Evolutionary conservation across 1,140 invertebrate genomes (phyloP), one percentile per base, ranked within the genome.

Genomic region (Octopus bimaculoides): DNA sequence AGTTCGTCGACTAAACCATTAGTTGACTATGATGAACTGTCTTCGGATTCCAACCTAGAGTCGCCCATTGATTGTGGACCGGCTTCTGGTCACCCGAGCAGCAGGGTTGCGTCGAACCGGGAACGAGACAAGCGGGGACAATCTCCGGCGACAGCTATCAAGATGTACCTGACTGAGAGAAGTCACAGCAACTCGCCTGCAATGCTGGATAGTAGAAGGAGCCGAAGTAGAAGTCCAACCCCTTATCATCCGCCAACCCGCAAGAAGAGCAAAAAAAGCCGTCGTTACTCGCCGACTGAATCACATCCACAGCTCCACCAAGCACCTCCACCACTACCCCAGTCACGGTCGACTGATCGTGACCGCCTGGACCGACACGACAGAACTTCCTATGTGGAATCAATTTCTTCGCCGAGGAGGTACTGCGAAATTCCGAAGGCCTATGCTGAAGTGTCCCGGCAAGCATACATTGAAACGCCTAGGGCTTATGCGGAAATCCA

Each of bases 11-110:
- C 69, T 26, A 85, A 86, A 78, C 81, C 84, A 75, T 83, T 88
- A 55, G 87, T 89, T 26, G 88, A 81, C n/a, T 88, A 89, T 80
- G 87, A 89, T 83, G 88, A 88, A 79, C 85, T 88, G 20, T 87
- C 85, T 81, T 88, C 86, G 71, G 88, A 87, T 80, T 85, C 85
- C 73, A 84, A 85, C 55, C 78, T 84, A 71, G 81, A 81, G 69
- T 73, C 80, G 12, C 81, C 80, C 12, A 75, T 81, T 73, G 69
- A 55, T 73, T 26, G 54, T 69, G 55, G 17, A 0, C 41, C 56
- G 41, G 20, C n/a, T 7, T 17, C 14, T 17, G 20, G 52, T 52
- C 74, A 53, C 41, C 5, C 80, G 41, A 81, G 82, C 10, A 82
- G 81, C 81, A 80, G 83, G 17, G 79, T 82, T n/a, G 52, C 77